Conservation (phyloP, 2,113 vertebrate genomes). For the Rhinopithecus roxellana region DNA sequence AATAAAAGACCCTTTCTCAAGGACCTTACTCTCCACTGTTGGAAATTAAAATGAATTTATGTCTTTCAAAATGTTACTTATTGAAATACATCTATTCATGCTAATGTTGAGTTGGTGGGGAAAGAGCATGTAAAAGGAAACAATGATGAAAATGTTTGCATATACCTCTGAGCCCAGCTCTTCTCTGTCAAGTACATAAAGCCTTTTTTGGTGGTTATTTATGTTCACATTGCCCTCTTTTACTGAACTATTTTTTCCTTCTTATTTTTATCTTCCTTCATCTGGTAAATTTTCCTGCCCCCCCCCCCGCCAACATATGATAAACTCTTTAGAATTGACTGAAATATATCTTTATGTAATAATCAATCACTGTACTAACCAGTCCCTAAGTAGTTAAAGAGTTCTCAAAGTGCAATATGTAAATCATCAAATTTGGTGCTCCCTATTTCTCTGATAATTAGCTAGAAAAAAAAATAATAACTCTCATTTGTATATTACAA, state of each 20-base stretch:
- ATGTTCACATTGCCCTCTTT: background rate
- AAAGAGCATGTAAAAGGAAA: background rate
- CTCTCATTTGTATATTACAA: background rate
- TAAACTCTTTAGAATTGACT: background rate
- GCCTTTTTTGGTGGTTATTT: background rate
- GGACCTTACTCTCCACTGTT: background rate
- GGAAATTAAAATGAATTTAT: background rate
- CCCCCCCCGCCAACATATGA: background rate
- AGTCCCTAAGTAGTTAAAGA: background rate
- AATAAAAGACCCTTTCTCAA: background rate
- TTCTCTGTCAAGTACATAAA: background rate
- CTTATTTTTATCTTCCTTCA: background rate
- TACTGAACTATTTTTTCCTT: background rate
- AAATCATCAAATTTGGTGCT: background rate
- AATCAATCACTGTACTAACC: background rate
- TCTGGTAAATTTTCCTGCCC: background rate
- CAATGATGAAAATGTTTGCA: background rate
- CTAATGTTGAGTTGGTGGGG: background rate
- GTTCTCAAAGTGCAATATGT: background rate
- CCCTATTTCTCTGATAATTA: background rate
- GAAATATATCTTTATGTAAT: background rate
- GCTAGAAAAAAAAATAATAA: background rate
- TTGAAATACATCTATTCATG: background rate
- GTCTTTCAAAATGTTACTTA: background rate
- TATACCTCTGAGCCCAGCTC: background rate